Evolutionary conservation across 1,140 invertebrate genomes (phyloP).

Genomic region (Listronotus bonariensis): DNA sequence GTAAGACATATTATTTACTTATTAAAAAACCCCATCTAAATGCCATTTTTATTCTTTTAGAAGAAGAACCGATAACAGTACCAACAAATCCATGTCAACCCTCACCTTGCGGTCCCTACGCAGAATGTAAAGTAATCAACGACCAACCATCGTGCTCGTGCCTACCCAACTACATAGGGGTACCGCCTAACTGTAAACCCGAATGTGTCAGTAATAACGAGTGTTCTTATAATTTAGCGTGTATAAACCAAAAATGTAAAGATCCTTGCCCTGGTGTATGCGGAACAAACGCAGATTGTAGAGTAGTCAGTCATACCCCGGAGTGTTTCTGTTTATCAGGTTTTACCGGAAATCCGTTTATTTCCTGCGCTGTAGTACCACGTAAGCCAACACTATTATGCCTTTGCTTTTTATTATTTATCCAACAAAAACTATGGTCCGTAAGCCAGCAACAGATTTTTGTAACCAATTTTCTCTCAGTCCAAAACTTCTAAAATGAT

Average conservation of each 20-base stretch:
- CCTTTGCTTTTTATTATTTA: constrained; percentile 9
- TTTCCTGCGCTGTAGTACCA: constrained; percentile 34
- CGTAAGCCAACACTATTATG: constrained; percentile 31
- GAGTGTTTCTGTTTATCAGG: constrained; percentile 65
- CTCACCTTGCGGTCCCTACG: constrained; percentile 74
- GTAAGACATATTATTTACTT: constrained; percentile 49
- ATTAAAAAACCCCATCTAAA: neutral
- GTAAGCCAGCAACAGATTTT: too few species aligned
- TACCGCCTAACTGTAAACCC: constrained; percentile 76
- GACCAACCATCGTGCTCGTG: constrained; percentile 69
- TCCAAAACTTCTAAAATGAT: too few species aligned
- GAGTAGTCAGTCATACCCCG: constrained; percentile 68
- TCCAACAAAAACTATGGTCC: too few species aligned
- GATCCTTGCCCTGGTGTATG: constrained; percentile 73
- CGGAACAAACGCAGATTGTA: constrained; percentile 67
- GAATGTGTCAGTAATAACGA: constrained; percentile 80
- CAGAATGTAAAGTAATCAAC: constrained; percentile 68
- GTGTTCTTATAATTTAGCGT: constrained; percentile 73
- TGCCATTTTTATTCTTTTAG: constrained; percentile 40
- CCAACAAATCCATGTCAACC: constrained; percentile 66
- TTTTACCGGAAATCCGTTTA: constrained; percentile 65
- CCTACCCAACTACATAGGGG: constrained; percentile 70
- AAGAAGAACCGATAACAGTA: constrained; percentile 55
- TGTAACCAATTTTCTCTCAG: too few species aligned
- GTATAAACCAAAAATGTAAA: constrained; percentile 77